Percentiles rank a stretch among this genome's conserved stretches.
Conservation (phyloP, 2,797 vertebrate genomes). For the Enteromius paludinosus region DNA sequence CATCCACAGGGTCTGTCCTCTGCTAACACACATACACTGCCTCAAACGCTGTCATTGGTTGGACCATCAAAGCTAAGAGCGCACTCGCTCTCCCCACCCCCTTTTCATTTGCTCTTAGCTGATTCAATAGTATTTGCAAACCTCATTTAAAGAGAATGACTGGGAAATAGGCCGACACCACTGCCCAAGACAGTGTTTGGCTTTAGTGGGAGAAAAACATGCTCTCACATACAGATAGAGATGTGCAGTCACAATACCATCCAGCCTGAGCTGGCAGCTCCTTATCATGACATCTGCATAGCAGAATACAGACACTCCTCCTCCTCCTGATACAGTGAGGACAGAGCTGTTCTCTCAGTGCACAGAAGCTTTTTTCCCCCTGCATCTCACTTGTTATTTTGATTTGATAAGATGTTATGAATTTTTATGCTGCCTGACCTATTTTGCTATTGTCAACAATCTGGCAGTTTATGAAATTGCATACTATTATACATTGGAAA, state of each 20-base stretch:
- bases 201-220: slow-evolving; percentile 30
- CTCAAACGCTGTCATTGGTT: slow-evolving; percentile 63
- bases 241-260: slow-evolving; percentile 40
- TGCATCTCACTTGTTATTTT: not conserved
- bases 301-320: slow-evolving; percentile 41
- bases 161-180: slow-evolving; percentile 22
- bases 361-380: not conserved
- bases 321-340: slow-evolving; percentile 35
- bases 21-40: slow-evolving; percentile 43
- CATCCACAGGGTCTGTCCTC: slow-evolving; percentile 46
- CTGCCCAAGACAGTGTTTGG: slow-evolving; percentile 32
- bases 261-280: slow-evolving; percentile 42
- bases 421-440: not conserved
- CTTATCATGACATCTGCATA: slow-evolving; percentile 58
- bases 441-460: not conserved
- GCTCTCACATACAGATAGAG: slow-evolving; percentile 33
- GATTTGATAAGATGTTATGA: not conserved
- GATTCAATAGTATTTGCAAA: slow-evolving; percentile 48
- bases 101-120: slow-evolving; percentile 52
- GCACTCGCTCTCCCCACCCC: slow-evolving; percentile 43
- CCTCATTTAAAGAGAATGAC: slow-evolving; percentile 44
- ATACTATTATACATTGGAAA: not conserved
- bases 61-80: slow-evolving; percentile 54
- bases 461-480: not conserved
- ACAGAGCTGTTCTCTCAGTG: not conserved